Evolutionary conservation across 2,113 vertebrate species (phyloP).

Genomic region (Parus major): DNA sequence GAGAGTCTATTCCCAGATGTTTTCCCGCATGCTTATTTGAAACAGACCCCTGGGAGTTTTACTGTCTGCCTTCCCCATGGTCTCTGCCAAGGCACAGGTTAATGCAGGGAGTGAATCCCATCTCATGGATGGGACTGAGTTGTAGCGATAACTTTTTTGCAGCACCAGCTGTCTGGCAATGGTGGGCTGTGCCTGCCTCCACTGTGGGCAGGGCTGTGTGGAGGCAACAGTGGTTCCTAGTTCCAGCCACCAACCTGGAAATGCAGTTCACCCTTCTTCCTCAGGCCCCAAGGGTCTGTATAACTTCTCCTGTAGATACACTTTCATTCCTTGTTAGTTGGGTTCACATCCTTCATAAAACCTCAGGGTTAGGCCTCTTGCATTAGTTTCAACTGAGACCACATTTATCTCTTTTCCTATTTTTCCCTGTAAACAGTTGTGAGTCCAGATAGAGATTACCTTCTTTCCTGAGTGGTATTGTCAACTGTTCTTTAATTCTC

Average conservation of each 20-base stretch:
- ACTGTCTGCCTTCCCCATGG: accelerated
- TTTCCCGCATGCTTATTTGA: not conserved
- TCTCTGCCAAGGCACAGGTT: not conserved
- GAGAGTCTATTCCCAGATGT: not conserved
- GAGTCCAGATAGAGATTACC: not conserved
- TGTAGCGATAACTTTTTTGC: not conserved
- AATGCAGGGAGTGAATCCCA: not conserved
- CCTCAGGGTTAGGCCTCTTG: not conserved
- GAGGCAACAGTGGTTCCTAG: not conserved
- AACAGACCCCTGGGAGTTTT: not conserved
- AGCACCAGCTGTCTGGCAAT: accelerated
- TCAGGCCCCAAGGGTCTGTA: not conserved
- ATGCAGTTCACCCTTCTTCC: not conserved
- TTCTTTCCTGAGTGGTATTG: not conserved
- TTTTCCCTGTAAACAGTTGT: not conserved
- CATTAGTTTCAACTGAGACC: not conserved
- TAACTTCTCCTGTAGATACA: not conserved
- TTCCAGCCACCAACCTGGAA: not conserved
- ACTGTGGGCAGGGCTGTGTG: not conserved
- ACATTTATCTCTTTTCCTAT: not conserved
- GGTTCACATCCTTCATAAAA: not conserved
- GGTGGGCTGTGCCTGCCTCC: not conserved
- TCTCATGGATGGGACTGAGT: accelerated
- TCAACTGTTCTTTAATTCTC: conserved; percentile 11
- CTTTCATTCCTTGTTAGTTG: not conserved